Evolutionary conservation across 2,113 vertebrate genomes (phyloP).

Genomic region (Edolisoma coerulescens): DNA sequence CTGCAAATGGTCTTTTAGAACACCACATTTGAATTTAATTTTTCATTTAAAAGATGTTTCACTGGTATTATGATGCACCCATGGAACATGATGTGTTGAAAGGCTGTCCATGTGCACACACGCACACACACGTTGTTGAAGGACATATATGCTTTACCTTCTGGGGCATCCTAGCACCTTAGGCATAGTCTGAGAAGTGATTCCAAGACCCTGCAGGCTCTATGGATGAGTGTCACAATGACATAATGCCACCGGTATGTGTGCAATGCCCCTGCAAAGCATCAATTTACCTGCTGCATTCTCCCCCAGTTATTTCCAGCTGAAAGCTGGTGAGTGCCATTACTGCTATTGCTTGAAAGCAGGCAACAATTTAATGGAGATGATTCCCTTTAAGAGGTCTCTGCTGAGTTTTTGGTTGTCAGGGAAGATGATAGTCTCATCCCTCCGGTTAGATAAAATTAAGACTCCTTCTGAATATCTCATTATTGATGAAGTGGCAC

Average conservation of each 20-base stretch:
- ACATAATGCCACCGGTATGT: not conserved
- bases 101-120: accelerated
- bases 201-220: not conserved
- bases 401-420: slow-evolving; percentile 67
- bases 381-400: slow-evolving; percentile 66
- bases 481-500: slow-evolving; percentile 68
- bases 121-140: not conserved
- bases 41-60: not conserved
- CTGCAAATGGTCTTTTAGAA: not conserved
- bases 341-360: slow-evolving; percentile 41
- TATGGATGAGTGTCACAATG: not conserved
- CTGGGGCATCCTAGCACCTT: not conserved
- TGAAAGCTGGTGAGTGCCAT: slow-evolving; percentile 53
- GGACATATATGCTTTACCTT: not conserved
- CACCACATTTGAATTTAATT: not conserved
- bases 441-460: slow-evolving; percentile 60
- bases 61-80: not conserved
- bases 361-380: slow-evolving; percentile 65
- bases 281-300: slow-evolving; percentile 31
- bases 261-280: not conserved
- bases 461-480: slow-evolving; percentile 69
- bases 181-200: not conserved
- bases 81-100: not conserved
- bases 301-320: not conserved
- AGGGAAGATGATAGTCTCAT: slow-evolving; percentile 64